Evolutionary conservation across 2,113 vertebrate genomes (phyloP), one percentile per base, ranked within the genome.

Genomic region (Sorex araneus): DNA sequence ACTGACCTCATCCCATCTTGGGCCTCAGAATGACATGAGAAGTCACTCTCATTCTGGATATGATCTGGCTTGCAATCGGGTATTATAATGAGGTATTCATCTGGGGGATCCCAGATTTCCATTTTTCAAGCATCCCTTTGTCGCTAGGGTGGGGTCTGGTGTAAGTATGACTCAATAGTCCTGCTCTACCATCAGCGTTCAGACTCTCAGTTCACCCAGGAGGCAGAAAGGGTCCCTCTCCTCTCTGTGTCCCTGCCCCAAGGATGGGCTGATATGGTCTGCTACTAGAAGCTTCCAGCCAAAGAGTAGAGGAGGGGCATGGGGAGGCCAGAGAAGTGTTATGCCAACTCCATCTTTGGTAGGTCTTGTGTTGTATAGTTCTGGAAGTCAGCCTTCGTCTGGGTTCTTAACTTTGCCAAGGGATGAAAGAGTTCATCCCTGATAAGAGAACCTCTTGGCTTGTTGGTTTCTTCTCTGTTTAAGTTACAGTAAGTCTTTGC

Each of bases 251-350:
- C 36, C 27, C 34, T 40, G 40, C 7, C 40, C 7, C 40, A 40
- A 40, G 40, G 40, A 40, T 40, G 40, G 70, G 64, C n/a, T 40
- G 36, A n/a, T 18, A 15, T 13, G 60, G 45, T 30, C 69, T 47
- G 6, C 32, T 9, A 67, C 25, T 3, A 32, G 9, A 23, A 25
- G 32, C 84, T 27, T 57, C 19, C 21, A 64, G 54, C 19, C 60
- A n/a, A 18, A 13, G 15, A 43, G 36, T 1, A 28, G 36, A 1
- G 0, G 19, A 8, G 23, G 40, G 19, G 3, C 8, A 6, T 66
- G n/a, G 28, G 15, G 25, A 34, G 12, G 3, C 8, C 19, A 32
- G 32, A 79, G 60, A 28, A 11, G 23, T 19, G 4, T 27, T n/a
- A 11, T 12, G 66, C 70, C 54, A 6, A 16, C 11, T 69, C 60